Conservation (phyloP, 2,888 invertebrate genomes). For the Ganaspis brasiliensis region DNA sequence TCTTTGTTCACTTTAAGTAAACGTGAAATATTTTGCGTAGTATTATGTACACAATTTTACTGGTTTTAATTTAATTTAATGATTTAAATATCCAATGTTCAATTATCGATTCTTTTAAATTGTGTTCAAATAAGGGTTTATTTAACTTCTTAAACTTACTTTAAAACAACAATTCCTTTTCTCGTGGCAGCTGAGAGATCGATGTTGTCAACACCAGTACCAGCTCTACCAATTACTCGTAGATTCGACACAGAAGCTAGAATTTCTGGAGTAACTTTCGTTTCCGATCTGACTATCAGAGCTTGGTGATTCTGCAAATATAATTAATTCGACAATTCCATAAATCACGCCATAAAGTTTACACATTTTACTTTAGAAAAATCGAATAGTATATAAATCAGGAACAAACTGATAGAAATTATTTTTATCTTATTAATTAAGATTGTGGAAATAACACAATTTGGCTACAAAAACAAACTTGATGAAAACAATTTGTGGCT, state of each 20-base stretch:
- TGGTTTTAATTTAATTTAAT: too few relatives aligned
- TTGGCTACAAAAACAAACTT: too few relatives aligned
- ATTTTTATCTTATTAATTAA: too few relatives aligned
- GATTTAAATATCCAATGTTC: not conserved
- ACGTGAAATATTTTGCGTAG: not conserved
- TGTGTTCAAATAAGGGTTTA: not conserved
- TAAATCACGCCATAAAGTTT: too few relatives aligned
- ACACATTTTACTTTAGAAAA: too few relatives aligned
- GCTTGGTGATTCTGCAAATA: constrained; percentile 91
- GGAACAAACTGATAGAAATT: too few relatives aligned
- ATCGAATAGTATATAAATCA: too few relatives aligned
- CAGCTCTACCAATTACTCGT: constrained; percentile 97
- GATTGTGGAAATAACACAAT: too few relatives aligned
- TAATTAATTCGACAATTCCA: not conserved
- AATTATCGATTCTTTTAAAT: not conserved
- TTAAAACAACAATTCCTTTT: constrained; percentile 94
- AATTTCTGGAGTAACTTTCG: constrained; percentile 95
- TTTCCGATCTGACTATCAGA: constrained; percentile 95
- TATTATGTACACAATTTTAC: too few relatives aligned
- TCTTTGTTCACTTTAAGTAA: not conserved
- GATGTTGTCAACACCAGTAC: constrained; percentile 99
- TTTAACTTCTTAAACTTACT: constrained; percentile 84
- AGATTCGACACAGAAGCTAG: constrained; percentile 88
- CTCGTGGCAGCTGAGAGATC: constrained; percentile 93
- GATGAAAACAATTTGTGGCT: too few relatives aligned